Percentiles rank a stretch among this genome's conserved stretches.
Conservation (phyloP, 2,113 vertebrate genomes). For the Crotalus helleri region DNA sequence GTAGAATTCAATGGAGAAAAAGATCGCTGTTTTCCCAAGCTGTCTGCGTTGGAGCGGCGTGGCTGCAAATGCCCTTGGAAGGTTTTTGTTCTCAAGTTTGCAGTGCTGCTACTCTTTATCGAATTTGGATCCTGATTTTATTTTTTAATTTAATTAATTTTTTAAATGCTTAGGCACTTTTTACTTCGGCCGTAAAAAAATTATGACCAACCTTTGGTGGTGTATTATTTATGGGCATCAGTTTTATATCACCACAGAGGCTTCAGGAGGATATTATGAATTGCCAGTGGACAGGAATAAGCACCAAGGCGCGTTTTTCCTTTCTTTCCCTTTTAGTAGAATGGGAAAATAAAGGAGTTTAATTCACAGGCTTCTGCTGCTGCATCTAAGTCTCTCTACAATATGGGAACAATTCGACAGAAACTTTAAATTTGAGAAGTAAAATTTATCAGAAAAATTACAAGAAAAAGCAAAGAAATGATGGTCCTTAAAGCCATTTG, state of each 20-base stretch:
- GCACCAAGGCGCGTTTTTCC: neutral
- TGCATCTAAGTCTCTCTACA: neutral
- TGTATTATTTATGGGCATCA: neutral
- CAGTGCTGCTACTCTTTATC: neutral
- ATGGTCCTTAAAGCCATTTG: neutral
- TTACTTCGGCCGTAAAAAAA: neutral
- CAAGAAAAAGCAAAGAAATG: neutral
- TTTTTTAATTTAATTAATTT: neutral
- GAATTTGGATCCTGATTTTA: neutral
- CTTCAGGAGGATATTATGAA: neutral
- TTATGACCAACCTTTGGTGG: neutral
- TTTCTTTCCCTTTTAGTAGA: neutral
- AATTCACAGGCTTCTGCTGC: neutral
- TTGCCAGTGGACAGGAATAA: neutral
- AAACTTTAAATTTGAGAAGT: neutral
- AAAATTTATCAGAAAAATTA: neutral
- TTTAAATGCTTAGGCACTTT: neutral
- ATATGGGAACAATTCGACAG: neutral
- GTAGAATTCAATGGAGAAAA: rapidly evolving
- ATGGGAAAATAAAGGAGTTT: neutral
- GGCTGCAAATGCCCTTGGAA: neutral
- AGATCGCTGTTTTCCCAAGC: neutral
- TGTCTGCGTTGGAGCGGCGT: rapidly evolving
- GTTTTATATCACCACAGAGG: neutral
- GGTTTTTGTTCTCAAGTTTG: neutral